Conservation (phyloP, 2,113 vertebrate species). For the Heterotis niloticus region DNA sequence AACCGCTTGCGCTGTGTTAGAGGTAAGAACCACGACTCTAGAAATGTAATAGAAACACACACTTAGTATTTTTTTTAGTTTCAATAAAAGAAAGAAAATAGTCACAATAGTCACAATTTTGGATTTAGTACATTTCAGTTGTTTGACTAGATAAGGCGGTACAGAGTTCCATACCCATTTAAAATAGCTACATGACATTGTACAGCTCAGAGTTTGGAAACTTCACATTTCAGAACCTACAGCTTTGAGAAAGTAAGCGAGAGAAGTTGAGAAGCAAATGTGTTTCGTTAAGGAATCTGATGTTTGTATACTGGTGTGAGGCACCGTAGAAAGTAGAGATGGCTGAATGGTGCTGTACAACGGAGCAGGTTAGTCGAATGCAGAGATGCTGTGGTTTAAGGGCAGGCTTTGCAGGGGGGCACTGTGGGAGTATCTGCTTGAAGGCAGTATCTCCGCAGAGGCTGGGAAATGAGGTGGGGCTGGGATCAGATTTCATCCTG, state of each 20-base stretch:
- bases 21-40: background rate
- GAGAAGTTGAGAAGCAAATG: slow-evolving; percentile 16
- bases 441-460: slow-evolving; percentile 11
- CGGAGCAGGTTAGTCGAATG: background rate
- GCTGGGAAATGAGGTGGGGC: background rate
- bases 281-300: background rate
- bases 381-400: background rate
- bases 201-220: slow-evolving; percentile 36
- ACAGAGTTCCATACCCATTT: slow-evolving; percentile 65
- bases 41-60: slow-evolving; percentile 23
- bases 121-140: slow-evolving; percentile 53
- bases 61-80: slow-evolving; percentile 23
- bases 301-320: slow-evolving; percentile 15
- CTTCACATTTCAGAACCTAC: slow-evolving; percentile 37
- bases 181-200: slow-evolving; percentile 68
- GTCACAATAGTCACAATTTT: slow-evolving; percentile 37
- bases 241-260: slow-evolving; percentile 26
- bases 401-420: no score
- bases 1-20: background rate
- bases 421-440: background rate
- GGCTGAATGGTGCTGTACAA: slow-evolving; percentile 17
- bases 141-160: slow-evolving; percentile 75
- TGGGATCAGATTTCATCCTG: background rate
- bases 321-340: slow-evolving; percentile 11
- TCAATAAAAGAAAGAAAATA: slow-evolving; percentile 23